phyloP scores from a whole-genome alignment of 2,113 vertebrate species.

The Sus scrofa region DNA sequence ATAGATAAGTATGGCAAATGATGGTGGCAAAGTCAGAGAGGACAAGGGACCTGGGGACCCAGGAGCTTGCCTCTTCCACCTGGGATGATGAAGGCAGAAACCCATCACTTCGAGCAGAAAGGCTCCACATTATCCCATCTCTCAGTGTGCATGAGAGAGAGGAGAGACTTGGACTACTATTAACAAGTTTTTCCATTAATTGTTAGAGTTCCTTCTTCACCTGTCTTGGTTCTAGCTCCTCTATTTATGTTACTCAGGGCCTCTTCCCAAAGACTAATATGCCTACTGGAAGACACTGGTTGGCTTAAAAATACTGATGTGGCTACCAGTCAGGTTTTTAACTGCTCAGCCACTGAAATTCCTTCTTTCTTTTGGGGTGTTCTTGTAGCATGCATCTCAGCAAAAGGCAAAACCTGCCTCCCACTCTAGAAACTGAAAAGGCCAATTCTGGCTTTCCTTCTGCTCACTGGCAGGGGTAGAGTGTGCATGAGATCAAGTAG shows the following conservation, averaged over 20 bases:
- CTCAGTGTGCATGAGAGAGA: neutral
- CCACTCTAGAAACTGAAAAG: neutral
- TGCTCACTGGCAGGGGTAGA: neutral
- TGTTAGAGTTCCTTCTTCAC: neutral
- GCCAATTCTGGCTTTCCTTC: slow-evolving; percentile 18
- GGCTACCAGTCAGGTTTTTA: neutral
- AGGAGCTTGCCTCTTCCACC: neutral
- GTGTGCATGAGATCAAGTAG: neutral
- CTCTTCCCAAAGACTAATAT: neutral
- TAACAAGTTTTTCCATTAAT: neutral
- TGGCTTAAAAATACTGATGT: neutral
- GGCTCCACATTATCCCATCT: neutral
- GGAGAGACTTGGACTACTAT: neutral
- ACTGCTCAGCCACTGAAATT: neutral
- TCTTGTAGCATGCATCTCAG: neutral
- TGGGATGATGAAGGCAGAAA: neutral
- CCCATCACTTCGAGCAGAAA: neutral
- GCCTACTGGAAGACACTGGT: neutral
- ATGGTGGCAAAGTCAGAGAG: neutral
- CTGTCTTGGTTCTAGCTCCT: neutral
- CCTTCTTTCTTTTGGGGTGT: neutral
- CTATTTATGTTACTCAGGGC: neutral
- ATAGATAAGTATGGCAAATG: neutral
- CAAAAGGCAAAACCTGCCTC: neutral
- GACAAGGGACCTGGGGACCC: neutral